Percentiles rank a stretch among this genome's conserved stretches.
These are phyloP conservation scores for Catalaphyllia jardinei DNA, from an alignment of 64 coral and sea anemone genomes.

Conservation along the genomic window DNA sequence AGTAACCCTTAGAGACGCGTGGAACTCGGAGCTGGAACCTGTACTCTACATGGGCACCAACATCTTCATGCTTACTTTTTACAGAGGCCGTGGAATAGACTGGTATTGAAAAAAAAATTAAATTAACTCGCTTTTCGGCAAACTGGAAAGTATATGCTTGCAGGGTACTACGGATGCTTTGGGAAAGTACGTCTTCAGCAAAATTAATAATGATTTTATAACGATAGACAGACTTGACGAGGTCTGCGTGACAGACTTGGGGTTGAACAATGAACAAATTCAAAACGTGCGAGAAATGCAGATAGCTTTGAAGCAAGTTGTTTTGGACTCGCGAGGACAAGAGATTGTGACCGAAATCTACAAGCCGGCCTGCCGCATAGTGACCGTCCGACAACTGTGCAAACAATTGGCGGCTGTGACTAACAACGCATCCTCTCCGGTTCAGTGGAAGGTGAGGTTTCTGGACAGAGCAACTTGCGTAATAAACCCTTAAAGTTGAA, in stretches of 20 bases:
- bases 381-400: no score
- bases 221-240: not conserved
- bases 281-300: no score
- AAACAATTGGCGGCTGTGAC: no score
- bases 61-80: not conserved
- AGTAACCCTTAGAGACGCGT: not conserved
- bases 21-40: not conserved
- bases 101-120: not conserved
- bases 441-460: no score
- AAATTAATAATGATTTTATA: not conserved
- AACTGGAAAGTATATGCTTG: not conserved
- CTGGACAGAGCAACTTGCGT: no score
- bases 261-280: not conserved
- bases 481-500: no score
- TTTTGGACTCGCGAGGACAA: no score
- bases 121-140: not conserved
- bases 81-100: not conserved
- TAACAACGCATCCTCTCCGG: no score
- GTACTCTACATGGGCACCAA: not conserved
- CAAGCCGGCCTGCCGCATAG: no score
- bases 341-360: no score
- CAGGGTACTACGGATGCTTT: not conserved
- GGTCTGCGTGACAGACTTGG: not conserved
- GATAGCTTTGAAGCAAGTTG: no score
- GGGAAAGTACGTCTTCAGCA: not conserved